Evolutionary conservation across 2,113 vertebrate species (phyloP).

Genomic region (Myrmecobius fasciatus): DNA sequence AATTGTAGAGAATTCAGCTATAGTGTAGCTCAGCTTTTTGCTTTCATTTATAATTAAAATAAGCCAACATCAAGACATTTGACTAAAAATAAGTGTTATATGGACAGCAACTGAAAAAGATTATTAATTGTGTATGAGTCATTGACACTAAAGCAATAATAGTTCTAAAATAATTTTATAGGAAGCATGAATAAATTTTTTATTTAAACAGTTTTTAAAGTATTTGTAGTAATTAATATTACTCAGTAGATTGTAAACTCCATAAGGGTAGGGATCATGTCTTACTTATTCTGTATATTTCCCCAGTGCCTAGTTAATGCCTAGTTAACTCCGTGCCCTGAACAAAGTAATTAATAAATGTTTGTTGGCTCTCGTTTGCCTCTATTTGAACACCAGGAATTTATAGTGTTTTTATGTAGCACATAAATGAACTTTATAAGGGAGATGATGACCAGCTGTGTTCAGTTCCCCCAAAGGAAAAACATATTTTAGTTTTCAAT

Average conservation of each 20-base stretch:
- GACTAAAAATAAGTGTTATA: slow-evolving; percentile 23
- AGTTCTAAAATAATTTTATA: slow-evolving; percentile 18
- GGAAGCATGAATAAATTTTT: neutral
- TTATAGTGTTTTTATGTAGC: neutral
- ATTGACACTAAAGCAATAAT: slow-evolving; percentile 5
- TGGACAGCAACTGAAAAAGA: neutral
- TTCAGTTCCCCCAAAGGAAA: slow-evolving; percentile 12
- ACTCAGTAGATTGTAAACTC: neutral
- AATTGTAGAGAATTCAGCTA: neutral
- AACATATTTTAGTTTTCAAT: neutral
- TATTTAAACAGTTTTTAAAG: slow-evolving; percentile 18
- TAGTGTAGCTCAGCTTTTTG: slow-evolving; percentile 13
- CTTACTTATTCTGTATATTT: neutral
- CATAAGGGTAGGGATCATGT: neutral
- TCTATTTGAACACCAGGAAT: slow-evolving; percentile 2
- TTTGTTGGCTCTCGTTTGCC: neutral
- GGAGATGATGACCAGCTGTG: neutral
- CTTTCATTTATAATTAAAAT: neutral
- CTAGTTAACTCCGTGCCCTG: neutral
- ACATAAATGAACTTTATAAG: neutral
- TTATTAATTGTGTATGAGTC: neutral
- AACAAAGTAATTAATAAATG: neutral
- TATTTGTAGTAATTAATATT: slow-evolving; percentile 41
- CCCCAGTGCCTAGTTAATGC: neutral
- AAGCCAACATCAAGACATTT: neutral